phyloP scores from a whole-genome alignment of 2,797 vertebrate species.

The Lepidocolaptes lacrymiger region DNA sequence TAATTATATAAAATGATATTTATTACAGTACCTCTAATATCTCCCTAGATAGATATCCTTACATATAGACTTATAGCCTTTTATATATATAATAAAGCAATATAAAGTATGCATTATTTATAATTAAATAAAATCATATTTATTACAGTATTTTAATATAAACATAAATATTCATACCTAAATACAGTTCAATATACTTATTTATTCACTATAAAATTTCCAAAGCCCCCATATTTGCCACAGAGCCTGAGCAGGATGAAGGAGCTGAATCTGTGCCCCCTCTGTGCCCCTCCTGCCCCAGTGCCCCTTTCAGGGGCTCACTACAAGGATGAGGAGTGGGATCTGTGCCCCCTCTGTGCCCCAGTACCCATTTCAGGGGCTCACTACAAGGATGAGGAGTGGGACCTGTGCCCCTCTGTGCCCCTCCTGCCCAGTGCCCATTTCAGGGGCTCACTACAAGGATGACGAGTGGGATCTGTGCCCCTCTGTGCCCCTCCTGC shows the following conservation, averaged over 20 bases:
- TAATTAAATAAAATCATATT: neutral
- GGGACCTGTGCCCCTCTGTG: no score
- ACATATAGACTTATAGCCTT: no score
- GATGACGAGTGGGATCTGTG: neutral
- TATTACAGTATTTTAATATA: neutral
- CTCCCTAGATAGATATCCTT: no score
- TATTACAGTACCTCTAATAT: no score
- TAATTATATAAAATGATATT: neutral
- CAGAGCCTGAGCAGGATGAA: neutral
- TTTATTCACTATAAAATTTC: no score
- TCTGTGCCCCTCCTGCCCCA: no score
- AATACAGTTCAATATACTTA: no score
- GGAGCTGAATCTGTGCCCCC: neutral
- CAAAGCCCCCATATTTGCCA: neutral
- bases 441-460: neutral
- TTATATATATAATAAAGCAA: no score
- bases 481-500: no score
- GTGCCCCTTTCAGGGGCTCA: neutral
- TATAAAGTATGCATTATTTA: no score
- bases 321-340: neutral
- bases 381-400: neutral
- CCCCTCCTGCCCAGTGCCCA: neutral
- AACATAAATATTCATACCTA: no score
- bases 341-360: no score
- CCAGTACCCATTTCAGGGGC: neutral